phyloP scores from a whole-genome alignment of 2,888 invertebrate genomes.

The Argyresthia albistria region DNA sequence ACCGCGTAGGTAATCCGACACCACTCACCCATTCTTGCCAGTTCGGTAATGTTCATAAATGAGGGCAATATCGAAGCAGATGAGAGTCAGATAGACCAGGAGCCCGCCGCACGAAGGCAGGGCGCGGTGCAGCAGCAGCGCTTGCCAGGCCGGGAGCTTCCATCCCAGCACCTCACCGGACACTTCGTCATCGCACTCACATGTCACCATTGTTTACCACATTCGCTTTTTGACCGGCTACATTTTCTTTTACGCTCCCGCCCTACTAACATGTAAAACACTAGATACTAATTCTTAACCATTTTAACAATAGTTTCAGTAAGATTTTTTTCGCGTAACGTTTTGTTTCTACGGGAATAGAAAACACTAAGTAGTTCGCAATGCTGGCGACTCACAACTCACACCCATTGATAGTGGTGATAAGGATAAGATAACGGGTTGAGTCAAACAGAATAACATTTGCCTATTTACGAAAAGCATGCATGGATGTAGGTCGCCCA shows the following conservation, averaged over 20 bases:
- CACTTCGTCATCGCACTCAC: slow-evolving; percentile 51
- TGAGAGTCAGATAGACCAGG: slow-evolving; percentile 76
- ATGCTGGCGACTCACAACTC: slow-evolving; percentile 28
- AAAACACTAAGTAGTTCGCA: slow-evolving; percentile 17
- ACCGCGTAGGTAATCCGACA: background rate
- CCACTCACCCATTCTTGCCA: slow-evolving; percentile 67
- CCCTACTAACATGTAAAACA: no score
- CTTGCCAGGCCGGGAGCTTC: slow-evolving; percentile 56
- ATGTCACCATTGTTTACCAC: slow-evolving; percentile 41
- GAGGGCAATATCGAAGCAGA: slow-evolving; percentile 78
- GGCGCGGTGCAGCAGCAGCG: slow-evolving; percentile 49
- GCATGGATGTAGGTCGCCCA: no score
- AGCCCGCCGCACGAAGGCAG: slow-evolving; percentile 67
- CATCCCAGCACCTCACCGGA: slow-evolving; percentile 52
- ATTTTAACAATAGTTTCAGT: no score
- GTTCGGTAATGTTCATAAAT: slow-evolving; percentile 75
- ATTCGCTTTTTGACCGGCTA: background rate
- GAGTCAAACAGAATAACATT: slow-evolving; percentile 27
- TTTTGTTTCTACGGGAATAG: slow-evolving; percentile 22
- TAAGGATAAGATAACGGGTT: slow-evolving; percentile 48
- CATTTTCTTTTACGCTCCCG: background rate
- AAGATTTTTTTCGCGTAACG: background rate
- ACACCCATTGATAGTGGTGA: slow-evolving; percentile 42
- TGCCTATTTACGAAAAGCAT: no score
- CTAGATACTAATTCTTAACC: no score